phyloP scores from a whole-genome alignment of 2,797 vertebrate species.

The Florisuga fusca region DNA sequence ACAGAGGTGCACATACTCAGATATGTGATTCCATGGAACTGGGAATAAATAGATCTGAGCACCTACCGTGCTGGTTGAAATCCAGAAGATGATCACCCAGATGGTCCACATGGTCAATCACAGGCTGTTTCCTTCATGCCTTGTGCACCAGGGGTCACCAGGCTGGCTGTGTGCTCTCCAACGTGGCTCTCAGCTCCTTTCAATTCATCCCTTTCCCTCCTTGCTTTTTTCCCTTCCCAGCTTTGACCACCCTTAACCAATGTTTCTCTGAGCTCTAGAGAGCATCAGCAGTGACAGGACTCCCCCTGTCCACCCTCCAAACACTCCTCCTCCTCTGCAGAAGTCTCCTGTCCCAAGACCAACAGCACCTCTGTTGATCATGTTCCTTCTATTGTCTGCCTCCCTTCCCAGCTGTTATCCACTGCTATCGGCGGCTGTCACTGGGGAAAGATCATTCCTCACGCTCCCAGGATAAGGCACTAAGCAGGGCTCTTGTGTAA shows the following conservation, averaged over 20 bases:
- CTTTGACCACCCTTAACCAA: conserved; percentile 29
- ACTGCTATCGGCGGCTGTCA: not conserved
- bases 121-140: conserved; percentile 37
- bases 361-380: conserved; percentile 28
- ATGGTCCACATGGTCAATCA: conserved; percentile 56
- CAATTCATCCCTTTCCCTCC: conserved; percentile 9
- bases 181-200: not conserved
- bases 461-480: conserved; percentile 5
- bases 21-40: not conserved
- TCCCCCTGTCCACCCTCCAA: not conserved
- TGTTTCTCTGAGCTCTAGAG: conserved; percentile 20
- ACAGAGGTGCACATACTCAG: not conserved
- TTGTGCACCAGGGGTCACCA: not conserved
- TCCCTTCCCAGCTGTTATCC: conserved; percentile 32
- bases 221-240: not conserved
- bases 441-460: conserved; percentile 32
- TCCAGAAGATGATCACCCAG: conserved; percentile 40
- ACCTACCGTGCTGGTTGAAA: conserved; percentile 68
- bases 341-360: conserved; percentile 30
- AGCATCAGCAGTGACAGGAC: conserved; percentile 22
- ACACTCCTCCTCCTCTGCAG: conserved; percentile 41
- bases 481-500: not conserved
- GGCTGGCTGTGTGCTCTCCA: not conserved
- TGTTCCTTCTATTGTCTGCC: not conserved
- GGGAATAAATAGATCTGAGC: conserved; percentile 2